Evolutionary conservation across 2,797 vertebrate species (phyloP).

Genomic region (Numenius phaeopus): DNA sequence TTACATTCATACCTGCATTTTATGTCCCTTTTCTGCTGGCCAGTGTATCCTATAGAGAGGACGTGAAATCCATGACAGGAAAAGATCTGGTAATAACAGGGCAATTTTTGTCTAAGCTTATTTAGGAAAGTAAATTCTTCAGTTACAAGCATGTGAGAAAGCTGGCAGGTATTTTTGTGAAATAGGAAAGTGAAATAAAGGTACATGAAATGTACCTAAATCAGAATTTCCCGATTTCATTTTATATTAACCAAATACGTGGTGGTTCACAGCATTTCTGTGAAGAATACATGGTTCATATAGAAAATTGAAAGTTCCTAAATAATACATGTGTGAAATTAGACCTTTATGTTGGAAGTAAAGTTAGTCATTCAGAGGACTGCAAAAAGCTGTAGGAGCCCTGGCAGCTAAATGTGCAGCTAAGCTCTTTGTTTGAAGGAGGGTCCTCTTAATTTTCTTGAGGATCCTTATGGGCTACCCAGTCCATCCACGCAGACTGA

Average conservation of each 20-base stretch:
- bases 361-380: not conserved
- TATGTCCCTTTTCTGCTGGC: not conserved
- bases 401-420: not conserved
- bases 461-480: not conserved
- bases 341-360: not conserved
- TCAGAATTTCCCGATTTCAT: not conserved
- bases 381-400: not conserved
- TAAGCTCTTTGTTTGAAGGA: not conserved
- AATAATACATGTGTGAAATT: not conserved
- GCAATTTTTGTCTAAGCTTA: not conserved
- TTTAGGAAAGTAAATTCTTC: not conserved
- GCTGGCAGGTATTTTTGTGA: not conserved
- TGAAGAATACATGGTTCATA: not conserved
- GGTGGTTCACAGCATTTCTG: not conserved
- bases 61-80: not conserved
- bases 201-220: not conserved
- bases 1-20: conserved; percentile 2
- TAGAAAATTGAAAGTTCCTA: not conserved
- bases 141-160: not conserved
- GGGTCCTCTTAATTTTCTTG: not conserved
- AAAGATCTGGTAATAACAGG: not conserved
- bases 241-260: not conserved
- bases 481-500: not conserved
- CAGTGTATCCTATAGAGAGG: not conserved
- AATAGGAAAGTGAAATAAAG: not conserved